These are phyloP conservation scores for Drosophila glabriapex DNA, from an alignment of 2,888 invertebrate species.

Conservation along the genomic window DNA sequence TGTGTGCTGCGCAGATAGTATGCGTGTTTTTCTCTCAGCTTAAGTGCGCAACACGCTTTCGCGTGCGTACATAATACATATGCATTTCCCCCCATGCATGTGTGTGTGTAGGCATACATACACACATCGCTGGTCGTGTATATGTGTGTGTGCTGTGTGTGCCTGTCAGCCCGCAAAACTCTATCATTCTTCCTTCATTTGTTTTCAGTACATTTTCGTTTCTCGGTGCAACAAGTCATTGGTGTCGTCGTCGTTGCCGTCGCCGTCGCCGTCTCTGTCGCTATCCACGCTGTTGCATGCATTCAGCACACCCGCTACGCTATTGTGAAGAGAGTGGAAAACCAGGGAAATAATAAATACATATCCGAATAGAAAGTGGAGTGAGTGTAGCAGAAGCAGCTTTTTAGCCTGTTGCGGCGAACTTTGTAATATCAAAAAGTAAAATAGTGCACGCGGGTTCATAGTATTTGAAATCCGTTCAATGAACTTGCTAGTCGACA, in stretches of 20 bases:
- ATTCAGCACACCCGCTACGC: conserved; percentile 30
- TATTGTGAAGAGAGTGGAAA: conserved; percentile 40
- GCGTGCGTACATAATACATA: conserved; percentile 13
- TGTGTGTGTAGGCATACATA: background rate
- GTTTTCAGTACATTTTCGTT: conserved; percentile 67
- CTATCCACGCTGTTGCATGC: conserved; percentile 27
- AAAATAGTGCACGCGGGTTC: conserved; percentile 13
- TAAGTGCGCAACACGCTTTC: conserved; percentile 42
- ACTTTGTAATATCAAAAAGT: conserved; percentile 30
- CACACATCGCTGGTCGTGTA: conserved; percentile 1
- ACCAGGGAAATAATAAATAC: conserved; percentile 26
- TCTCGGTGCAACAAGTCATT: conserved; percentile 77
- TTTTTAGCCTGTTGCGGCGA: conserved; percentile 11
- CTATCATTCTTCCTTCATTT: conserved; percentile 71
- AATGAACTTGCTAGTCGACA: conserved; percentile 60
- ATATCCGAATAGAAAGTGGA: conserved; percentile 67
- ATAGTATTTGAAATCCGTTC: conserved; percentile 54
- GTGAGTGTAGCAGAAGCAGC: conserved; percentile 48
- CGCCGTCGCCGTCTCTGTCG: conserved; percentile 10
- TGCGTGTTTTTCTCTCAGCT: conserved; percentile 14
- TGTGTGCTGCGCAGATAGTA: conserved; percentile 25
- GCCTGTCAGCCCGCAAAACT: conserved; percentile 28
- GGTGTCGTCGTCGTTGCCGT: conserved; percentile 36
- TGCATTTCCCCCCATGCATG: conserved; percentile 1
- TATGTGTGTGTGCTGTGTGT: conserved; percentile 7